Conservation (phyloP, 2,797 vertebrate genomes). For the Ctenopoma kingsleyae region DNA sequence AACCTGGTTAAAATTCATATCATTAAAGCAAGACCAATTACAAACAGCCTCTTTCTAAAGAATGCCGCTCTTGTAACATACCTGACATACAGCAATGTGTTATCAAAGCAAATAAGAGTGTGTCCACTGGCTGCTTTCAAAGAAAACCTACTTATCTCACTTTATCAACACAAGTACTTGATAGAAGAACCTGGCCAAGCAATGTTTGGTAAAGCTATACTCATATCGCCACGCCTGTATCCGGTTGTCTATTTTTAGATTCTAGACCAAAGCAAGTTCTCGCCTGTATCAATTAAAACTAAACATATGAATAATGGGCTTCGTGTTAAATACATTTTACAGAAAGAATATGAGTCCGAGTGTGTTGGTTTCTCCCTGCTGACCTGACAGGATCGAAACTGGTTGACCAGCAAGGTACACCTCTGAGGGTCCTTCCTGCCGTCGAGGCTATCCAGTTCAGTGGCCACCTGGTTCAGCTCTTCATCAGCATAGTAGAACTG, state of each 20-base stretch:
- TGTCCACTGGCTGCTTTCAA: constrained; percentile 33
- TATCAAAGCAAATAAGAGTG: constrained; percentile 25
- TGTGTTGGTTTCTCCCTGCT: constrained; percentile 29
- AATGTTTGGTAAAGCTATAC: constrained; percentile 32
- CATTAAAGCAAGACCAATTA: neutral
- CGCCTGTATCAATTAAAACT: constrained; percentile 25
- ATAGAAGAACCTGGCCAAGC: constrained; percentile 30
- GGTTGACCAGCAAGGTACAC: constrained; percentile 96
- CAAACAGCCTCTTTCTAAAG: constrained; percentile 6
- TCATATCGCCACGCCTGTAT: constrained; percentile 11
- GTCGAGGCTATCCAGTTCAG: constrained; percentile 95
- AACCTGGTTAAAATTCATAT: neutral
- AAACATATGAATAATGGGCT: constrained; percentile 12
- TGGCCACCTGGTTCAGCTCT: constrained; percentile 97
- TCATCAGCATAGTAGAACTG: constrained; percentile 99
- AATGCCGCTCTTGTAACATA: constrained; percentile 20
- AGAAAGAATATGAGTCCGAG: neutral
- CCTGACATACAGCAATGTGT: constrained; percentile 10
- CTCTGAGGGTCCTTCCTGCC: constrained; percentile 97
- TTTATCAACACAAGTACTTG: constrained; percentile 52
- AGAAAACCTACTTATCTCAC: constrained; percentile 56
- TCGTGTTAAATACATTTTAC: constrained; percentile 13
- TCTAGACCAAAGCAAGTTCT: constrained; percentile 35
- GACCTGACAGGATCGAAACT: constrained; percentile 98
- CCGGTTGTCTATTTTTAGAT: constrained; percentile 40